These are phyloP conservation scores for Rhea pennata DNA, from an alignment of 2,113 vertebrate species.

Conservation along the genomic window DNA sequence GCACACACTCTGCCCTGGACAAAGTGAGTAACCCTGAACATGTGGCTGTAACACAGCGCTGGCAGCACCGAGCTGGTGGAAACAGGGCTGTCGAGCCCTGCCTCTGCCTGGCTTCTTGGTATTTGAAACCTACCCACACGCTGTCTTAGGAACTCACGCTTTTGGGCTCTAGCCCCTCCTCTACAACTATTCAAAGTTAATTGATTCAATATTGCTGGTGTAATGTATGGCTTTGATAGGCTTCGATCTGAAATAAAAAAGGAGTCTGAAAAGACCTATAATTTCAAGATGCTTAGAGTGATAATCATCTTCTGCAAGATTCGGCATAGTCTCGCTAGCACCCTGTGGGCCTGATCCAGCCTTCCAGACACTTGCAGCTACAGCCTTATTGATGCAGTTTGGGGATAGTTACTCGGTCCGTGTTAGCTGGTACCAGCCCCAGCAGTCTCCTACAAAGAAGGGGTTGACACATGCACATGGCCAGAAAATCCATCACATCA, in stretches of 20 bases:
- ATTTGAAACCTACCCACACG: background rate
- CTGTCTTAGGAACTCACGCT: background rate
- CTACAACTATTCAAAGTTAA: background rate
- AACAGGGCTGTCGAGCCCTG: background rate
- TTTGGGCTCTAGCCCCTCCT: background rate
- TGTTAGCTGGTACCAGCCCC: background rate
- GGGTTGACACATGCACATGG: background rate
- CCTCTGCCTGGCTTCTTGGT: background rate
- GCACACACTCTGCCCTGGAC: background rate
- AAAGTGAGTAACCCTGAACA: background rate
- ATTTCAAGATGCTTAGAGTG: background rate
- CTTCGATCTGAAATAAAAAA: background rate
- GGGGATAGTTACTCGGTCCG: background rate
- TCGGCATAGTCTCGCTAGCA: background rate
- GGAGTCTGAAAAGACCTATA: background rate
- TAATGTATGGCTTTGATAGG: background rate
- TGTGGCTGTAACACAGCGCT: background rate
- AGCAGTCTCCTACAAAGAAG: background rate
- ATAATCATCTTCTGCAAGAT: background rate
- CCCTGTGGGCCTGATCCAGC: background rate
- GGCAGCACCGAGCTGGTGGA: background rate
- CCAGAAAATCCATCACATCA: background rate
- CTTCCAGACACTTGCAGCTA: background rate
- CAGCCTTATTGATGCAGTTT: fast-evolving
- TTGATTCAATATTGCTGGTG: background rate